Conservation (phyloP, 2,888 invertebrate genomes). For the Noctua janthina region DNA sequence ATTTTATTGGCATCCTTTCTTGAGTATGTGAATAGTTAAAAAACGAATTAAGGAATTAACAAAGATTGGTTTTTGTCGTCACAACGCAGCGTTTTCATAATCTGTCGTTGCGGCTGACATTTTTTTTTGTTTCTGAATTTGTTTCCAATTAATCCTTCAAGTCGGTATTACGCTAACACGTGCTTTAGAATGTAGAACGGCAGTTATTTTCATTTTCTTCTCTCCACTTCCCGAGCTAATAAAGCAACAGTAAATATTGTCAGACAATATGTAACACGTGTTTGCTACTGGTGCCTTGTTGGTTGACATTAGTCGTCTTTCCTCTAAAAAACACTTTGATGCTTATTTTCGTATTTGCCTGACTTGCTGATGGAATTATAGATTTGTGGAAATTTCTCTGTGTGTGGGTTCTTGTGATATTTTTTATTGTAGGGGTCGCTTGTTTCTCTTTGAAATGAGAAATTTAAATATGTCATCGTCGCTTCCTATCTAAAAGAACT, state of each 20-base stretch:
- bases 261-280: slow-evolving; percentile 89
- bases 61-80: slow-evolving; percentile 60
- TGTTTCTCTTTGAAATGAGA: slow-evolving; percentile 85
- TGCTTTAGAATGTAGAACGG: slow-evolving; percentile 81
- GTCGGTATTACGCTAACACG: slow-evolving; percentile 74
- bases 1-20: slow-evolving; percentile 86
- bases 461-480: slow-evolving; percentile 88
- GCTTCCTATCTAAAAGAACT: slow-evolving; percentile 85
- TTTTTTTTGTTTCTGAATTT: slow-evolving; percentile 66
- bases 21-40: slow-evolving; percentile 83
- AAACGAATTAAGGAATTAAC: slow-evolving; percentile 80
- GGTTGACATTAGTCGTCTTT: slow-evolving; percentile 87
- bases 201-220: slow-evolving; percentile 83
- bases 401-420: slow-evolving; percentile 84
- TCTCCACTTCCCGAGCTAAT: slow-evolving; percentile 83
- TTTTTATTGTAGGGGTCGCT: slow-evolving; percentile 81
- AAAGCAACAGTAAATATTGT: slow-evolving; percentile 89
- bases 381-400: slow-evolving; percentile 87
- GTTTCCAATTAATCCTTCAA: slow-evolving; percentile 77
- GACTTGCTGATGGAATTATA: slow-evolving; percentile 88
- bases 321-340: slow-evolving; percentile 89
- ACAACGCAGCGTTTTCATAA: slow-evolving; percentile 35
- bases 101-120: slow-evolving; percentile 41
- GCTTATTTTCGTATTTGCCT: slow-evolving; percentile 89
- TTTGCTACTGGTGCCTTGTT: slow-evolving; percentile 85